Evolutionary conservation across 2,113 vertebrate species (phyloP).

Genomic region (Nansenia antarctica): DNA sequence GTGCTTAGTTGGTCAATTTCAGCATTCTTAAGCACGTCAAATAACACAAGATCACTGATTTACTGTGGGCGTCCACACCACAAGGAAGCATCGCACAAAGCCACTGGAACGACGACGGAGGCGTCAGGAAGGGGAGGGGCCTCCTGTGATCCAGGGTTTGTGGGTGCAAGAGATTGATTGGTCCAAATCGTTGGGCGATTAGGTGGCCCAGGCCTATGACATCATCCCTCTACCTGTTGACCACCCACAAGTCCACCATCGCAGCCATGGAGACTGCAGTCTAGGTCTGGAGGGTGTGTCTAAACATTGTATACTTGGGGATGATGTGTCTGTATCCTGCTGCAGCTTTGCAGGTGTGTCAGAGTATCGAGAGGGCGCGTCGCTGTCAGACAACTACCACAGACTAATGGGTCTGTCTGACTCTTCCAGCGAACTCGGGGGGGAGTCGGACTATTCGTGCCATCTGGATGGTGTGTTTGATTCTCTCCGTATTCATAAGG

Average conservation of each 20-base stretch:
- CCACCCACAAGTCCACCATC: constrained; percentile 55
- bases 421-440: constrained; percentile 21
- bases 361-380: not conserved
- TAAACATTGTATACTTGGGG: not conserved
- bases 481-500: constrained; percentile 29
- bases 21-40: too few relatives aligned
- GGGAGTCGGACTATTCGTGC: constrained; percentile 24
- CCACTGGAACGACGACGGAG: not conserved
- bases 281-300: constrained; percentile 43
- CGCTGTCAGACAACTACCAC: not conserved
- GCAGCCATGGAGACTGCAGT: constrained; percentile 74
- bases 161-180: constrained; percentile 69
- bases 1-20: too few relatives aligned
- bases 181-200: constrained; percentile 28
- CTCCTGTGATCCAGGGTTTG: constrained; percentile 56
- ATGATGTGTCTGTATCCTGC: not conserved
- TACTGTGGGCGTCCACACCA: not conserved
- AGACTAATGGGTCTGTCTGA: not conserved
- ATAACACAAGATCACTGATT: too few relatives aligned
- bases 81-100: constrained; percentile 51
- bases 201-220: not conserved
- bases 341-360: constrained; percentile 10
- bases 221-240: constrained; percentile 59
- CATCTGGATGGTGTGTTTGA: constrained; percentile 9
- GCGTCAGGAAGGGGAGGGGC: constrained; percentile 20